These are phyloP conservation scores for Cacoxenus indagator DNA, from an alignment of 2,888 invertebrate species.

Conservation along the genomic window DNA sequence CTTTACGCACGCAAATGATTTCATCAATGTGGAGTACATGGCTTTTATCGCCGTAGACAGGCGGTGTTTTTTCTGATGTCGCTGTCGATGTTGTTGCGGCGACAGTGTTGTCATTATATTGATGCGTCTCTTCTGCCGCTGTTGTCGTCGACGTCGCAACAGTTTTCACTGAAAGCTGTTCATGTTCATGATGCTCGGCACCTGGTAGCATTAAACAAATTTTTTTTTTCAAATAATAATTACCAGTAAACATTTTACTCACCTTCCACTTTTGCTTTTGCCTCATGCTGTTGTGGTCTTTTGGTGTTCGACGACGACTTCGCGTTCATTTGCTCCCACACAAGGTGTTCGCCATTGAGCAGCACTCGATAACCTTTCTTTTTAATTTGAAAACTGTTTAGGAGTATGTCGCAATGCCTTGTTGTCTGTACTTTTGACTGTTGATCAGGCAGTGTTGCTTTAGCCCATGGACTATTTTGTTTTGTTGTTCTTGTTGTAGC, in stretches of 20 bases:
- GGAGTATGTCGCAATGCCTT: slow-evolving; percentile 56
- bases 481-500: slow-evolving; percentile 12
- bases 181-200: slow-evolving; percentile 19
- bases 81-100: neutral
- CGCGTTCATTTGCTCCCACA: slow-evolving; percentile 74
- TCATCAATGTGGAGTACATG: slow-evolving; percentile 57
- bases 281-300: slow-evolving; percentile 29
- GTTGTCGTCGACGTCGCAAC: neutral
- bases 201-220: neutral
- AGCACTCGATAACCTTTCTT: slow-evolving; percentile 77
- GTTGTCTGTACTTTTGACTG: neutral
- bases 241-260: neutral
- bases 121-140: neutral
- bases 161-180: slow-evolving; percentile 7
- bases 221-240: neutral
- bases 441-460: neutral
- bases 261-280: slow-evolving; percentile 14
- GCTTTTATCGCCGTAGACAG: slow-evolving; percentile 46
- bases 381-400: slow-evolving; percentile 75
- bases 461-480: neutral
- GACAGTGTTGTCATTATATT: neutral
- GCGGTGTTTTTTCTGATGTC: neutral
- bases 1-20: slow-evolving; percentile 53
- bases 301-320: slow-evolving; percentile 15
- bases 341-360: slow-evolving; percentile 75